Conservation (phyloP, 2,113 vertebrate genomes). For the Triplophysa siluroides region DNA sequence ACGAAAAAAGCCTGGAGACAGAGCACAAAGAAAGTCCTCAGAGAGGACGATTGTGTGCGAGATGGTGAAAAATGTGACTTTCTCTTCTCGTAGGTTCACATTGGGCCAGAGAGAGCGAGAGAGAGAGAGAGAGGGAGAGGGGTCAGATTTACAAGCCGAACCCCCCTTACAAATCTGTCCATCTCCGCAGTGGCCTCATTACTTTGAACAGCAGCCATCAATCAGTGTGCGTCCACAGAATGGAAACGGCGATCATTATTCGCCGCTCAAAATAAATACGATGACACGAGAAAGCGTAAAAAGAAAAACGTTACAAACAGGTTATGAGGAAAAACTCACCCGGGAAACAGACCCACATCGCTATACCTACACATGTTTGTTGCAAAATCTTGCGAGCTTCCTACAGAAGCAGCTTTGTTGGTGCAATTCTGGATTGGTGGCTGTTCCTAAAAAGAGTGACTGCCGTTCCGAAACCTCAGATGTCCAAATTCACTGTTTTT, state of each 20-base stretch:
- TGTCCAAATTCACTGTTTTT: too few relatives aligned
- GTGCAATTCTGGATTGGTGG: too few relatives aligned
- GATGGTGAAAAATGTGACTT: slow-evolving; percentile 57
- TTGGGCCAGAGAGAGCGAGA: slow-evolving; percentile 30
- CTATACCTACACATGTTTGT: neutral
- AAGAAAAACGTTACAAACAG: neutral
- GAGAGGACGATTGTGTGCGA: slow-evolving; percentile 53
- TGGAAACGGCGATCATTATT: slow-evolving; percentile 54
- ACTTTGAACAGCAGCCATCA: slow-evolving; percentile 49
- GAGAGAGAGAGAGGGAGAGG: slow-evolving; percentile 10
- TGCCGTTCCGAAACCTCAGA: too few relatives aligned
- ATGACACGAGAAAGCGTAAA: slow-evolving; percentile 11
- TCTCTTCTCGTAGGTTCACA: slow-evolving; percentile 49
- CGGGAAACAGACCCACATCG: neutral
- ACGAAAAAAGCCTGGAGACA: slow-evolving; percentile 29
- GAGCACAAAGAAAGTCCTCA: slow-evolving; percentile 53
- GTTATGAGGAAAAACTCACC: neutral
- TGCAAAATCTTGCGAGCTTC: too few relatives aligned
- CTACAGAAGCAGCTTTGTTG: too few relatives aligned
- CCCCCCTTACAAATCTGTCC: slow-evolving; percentile 51
- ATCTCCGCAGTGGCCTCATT: slow-evolving; percentile 49
- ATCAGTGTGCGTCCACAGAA: slow-evolving; percentile 43
- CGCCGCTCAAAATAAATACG: slow-evolving; percentile 37
- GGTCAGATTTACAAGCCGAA: slow-evolving; percentile 31
- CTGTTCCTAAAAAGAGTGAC: too few relatives aligned